phyloP scores from a whole-genome alignment of 2,797 vertebrate species.

The Lateolabrax maculatus region DNA sequence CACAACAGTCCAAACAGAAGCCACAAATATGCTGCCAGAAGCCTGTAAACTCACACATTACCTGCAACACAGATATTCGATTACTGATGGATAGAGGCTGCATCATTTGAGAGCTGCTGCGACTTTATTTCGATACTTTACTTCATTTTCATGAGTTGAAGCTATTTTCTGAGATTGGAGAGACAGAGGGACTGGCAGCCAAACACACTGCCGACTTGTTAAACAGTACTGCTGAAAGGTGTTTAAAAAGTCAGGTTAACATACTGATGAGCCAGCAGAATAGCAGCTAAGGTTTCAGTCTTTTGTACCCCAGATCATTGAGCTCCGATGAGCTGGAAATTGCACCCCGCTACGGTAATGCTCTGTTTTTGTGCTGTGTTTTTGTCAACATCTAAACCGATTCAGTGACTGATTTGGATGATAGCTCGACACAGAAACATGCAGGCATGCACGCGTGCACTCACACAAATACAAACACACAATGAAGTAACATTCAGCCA shows the following conservation, averaged over 20 bases:
- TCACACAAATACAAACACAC: constrained; percentile 1
- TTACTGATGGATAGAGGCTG: neutral
- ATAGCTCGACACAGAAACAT: neutral
- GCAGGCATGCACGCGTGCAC: neutral
- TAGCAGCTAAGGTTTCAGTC: constrained; percentile 14
- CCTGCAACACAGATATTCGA: neutral
- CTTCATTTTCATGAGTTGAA: neutral
- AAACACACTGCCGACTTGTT: neutral
- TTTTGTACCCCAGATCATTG: constrained; percentile 27
- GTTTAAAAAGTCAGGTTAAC: constrained; percentile 32
- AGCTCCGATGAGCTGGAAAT: constrained; percentile 52
- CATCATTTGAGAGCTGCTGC: neutral
- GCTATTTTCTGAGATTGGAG: neutral
- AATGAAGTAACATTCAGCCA: constrained; percentile 37
- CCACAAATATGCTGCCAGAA: neutral
- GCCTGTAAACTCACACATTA: neutral
- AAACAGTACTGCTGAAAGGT: neutral
- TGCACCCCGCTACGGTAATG: constrained; percentile 30
- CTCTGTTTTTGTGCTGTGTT: constrained; percentile 37
- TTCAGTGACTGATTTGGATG: constrained; percentile 28
- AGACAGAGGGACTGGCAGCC: neutral
- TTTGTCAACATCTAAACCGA: constrained; percentile 42
- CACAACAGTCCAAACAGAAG: neutral
- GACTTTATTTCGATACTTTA: neutral
- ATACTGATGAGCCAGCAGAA: constrained; percentile 6